Evolutionary conservation across 2,113 vertebrate genomes (phyloP).

Genomic region (Lutjanus erythropterus): DNA sequence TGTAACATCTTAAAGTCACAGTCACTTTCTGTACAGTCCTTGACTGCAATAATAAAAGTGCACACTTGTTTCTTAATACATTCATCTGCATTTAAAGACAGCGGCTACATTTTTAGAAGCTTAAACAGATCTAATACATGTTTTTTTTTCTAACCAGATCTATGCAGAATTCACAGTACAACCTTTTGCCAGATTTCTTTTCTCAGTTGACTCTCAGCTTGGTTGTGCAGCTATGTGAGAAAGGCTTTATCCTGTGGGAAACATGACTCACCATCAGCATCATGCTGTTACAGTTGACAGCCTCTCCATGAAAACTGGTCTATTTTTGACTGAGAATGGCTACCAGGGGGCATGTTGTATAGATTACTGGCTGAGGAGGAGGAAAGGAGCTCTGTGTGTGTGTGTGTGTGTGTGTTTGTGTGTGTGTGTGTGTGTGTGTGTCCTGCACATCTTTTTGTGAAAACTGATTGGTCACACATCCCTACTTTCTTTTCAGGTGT

Average conservation of each 20-base stretch:
- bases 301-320: slow-evolving; percentile 59
- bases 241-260: slow-evolving; percentile 60
- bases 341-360: slow-evolving; percentile 47
- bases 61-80: not conserved
- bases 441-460: slow-evolving; percentile 21
- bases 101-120: slow-evolving; percentile 13
- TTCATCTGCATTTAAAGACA: slow-evolving; percentile 2
- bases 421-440: not conserved
- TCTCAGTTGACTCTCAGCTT: slow-evolving; percentile 41
- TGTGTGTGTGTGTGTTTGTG: not conserved
- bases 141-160: not conserved
- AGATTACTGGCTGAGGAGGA: slow-evolving; percentile 39
- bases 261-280: slow-evolving; percentile 73
- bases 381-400: slow-evolving; percentile 12
- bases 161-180: slow-evolving; percentile 18
- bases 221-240: slow-evolving; percentile 52
- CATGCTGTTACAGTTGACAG: slow-evolving; percentile 70
- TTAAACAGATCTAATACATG: not conserved
- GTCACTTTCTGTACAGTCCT: not conserved
- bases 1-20: not conserved
- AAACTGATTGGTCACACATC: slow-evolving; percentile 21
- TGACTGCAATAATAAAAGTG: not conserved
- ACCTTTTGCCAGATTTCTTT: slow-evolving; percentile 44
- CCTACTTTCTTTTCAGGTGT: slow-evolving; percentile 70
- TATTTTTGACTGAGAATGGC: slow-evolving; percentile 69